Percentiles rank a stretch among this genome's conserved stretches.
Evolutionary conservation across 2,888 invertebrate species (phyloP).

Genomic region (Protodeltote pygarga): DNA sequence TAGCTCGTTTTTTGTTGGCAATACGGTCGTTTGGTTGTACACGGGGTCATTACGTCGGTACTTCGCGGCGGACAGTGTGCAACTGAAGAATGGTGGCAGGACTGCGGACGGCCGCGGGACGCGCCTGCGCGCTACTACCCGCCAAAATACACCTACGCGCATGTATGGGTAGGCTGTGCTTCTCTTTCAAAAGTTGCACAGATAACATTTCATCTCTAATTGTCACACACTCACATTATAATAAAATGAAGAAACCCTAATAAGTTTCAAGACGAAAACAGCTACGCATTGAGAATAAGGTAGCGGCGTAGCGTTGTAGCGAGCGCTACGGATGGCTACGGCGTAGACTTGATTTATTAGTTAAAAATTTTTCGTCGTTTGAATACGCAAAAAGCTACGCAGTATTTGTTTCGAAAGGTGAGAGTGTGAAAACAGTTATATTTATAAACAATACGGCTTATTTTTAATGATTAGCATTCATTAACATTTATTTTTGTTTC

Average conservation of each 20-base stretch:
- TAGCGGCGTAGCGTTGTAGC: conserved; percentile 13
- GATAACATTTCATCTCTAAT: conserved; percentile 51
- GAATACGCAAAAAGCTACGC: no score
- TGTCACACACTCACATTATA: conserved; percentile 11
- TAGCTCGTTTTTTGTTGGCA: conserved; percentile 71
- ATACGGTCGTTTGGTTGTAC: conserved; percentile 62
- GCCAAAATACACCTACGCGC: conserved; percentile 86
- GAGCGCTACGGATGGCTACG: conserved; percentile 36
- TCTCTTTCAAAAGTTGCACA: conserved; percentile 74
- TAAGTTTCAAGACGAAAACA: background rate
- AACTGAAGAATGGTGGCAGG: conserved; percentile 85
- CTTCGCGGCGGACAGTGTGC: conserved; percentile 68
- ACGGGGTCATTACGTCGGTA: conserved; percentile 56
- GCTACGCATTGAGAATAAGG: conserved; percentile 9
- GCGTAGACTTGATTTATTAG: conserved; percentile 31
- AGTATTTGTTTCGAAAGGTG: no score
- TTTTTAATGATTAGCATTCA: no score
- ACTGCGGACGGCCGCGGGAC: conserved; percentile 79
- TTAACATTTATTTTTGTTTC: no score
- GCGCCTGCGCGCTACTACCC: conserved; percentile 80
- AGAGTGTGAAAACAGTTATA: no score
- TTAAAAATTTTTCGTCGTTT: no score
- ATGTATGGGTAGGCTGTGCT: conserved; percentile 69
- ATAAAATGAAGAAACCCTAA: background rate
- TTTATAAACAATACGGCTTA: no score